These are phyloP conservation scores for Symphodus melops DNA, from an alignment of 2,113 vertebrate species.

Conservation along the genomic window DNA sequence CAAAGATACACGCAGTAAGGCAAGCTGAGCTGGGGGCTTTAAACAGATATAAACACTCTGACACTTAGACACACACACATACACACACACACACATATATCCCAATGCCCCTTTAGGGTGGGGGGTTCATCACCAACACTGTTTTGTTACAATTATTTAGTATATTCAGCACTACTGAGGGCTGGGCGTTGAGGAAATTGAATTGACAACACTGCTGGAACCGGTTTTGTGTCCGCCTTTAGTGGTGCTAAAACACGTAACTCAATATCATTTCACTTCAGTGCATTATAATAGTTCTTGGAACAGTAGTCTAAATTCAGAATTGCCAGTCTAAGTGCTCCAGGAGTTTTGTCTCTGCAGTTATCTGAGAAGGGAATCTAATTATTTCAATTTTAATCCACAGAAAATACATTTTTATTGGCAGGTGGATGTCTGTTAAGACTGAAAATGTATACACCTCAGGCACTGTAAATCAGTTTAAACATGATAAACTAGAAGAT, in stretches of 20 bases:
- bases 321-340: constrained; percentile 43
- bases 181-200: constrained; percentile 52
- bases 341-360: constrained; percentile 32
- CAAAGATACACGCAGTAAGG: constrained; percentile 51
- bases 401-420: constrained; percentile 23
- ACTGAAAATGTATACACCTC: neutral
- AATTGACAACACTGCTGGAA: constrained; percentile 58
- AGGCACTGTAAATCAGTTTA: constrained; percentile 8
- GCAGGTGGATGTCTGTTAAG: constrained; percentile 16
- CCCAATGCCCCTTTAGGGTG: constrained; percentile 33
- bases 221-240: constrained; percentile 42
- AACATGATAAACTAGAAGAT: neutral
- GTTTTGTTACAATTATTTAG: constrained; percentile 41
- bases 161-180: constrained; percentile 35
- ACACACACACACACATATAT: constrained; percentile 21
- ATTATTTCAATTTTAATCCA: constrained; percentile 41
- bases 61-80: constrained; percentile 15
- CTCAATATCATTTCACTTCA: constrained; percentile 69
- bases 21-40: constrained; percentile 56
- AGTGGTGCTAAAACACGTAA: constrained; percentile 62
- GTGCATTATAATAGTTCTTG: constrained; percentile 49
- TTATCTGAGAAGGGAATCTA: constrained; percentile 49
- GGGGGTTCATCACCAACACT: constrained; percentile 26
- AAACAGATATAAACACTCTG: constrained; percentile 63
- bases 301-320: constrained; percentile 51